Evolutionary conservation across 2,113 vertebrate species (phyloP).

Genomic region (Oncorhynchus masou): DNA sequence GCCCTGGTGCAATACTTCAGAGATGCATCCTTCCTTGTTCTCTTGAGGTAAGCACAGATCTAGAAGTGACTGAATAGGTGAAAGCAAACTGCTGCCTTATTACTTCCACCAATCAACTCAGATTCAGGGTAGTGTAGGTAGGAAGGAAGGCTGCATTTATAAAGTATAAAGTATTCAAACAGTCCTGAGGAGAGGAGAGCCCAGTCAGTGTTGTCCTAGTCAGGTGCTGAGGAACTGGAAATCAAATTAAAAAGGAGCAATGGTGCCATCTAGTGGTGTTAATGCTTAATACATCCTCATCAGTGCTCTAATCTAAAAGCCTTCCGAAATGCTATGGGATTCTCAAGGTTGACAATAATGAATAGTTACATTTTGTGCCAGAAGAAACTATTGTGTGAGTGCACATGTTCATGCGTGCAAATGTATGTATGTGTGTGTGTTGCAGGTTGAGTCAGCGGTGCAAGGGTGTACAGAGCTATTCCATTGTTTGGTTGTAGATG

Average conservation of each 20-base stretch:
- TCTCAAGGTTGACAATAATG: constrained; percentile 54
- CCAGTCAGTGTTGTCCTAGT: background rate
- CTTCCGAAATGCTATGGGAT: constrained; percentile 22
- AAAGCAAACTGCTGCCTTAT: too few species aligned
- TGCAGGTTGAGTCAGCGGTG: constrained; percentile 1
- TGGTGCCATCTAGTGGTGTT: constrained; percentile 66
- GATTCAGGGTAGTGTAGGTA: too few species aligned
- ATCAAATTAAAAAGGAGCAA: constrained; percentile 50
- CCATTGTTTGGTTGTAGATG: too few species aligned
- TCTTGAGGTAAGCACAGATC: too few species aligned
- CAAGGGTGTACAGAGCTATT: constrained; percentile 23
- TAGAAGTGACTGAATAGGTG: too few species aligned
- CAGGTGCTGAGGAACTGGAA: constrained; percentile 41
- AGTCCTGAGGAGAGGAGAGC: too few species aligned
- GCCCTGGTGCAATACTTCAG: too few species aligned
- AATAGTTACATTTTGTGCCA: constrained; percentile 47
- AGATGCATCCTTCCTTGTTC: too few species aligned
- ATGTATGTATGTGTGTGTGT: background rate
- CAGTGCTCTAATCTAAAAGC: background rate
- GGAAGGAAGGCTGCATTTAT: too few species aligned
- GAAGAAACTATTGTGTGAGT: constrained; percentile 24
- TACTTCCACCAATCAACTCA: too few species aligned
- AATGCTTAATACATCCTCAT: constrained; percentile 32
- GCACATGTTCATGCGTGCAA: background rate
- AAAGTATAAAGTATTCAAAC: too few species aligned